Evolutionary conservation across 2,113 vertebrate genomes (phyloP).

Genomic region (Piaya cayana): DNA sequence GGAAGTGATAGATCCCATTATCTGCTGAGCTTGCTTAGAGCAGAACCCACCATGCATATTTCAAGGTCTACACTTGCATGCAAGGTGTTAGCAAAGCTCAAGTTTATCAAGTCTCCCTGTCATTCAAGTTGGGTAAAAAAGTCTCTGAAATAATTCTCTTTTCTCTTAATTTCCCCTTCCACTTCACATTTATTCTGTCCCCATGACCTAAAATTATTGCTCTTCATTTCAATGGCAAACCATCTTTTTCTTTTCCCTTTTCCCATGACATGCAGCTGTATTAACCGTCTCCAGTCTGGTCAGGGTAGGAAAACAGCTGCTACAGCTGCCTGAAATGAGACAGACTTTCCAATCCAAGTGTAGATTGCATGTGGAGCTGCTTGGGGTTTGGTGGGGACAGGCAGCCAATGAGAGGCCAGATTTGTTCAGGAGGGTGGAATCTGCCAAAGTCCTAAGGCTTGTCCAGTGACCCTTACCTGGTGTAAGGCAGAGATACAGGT

Average conservation of each 20-base stretch:
- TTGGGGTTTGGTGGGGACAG: not conserved
- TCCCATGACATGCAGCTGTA: not conserved
- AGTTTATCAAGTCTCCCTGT: not conserved
- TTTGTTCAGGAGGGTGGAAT: not conserved
- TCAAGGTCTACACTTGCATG: not conserved
- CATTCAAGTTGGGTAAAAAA: not conserved
- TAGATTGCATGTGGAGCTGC: not conserved
- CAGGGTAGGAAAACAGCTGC: not conserved
- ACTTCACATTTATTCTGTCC: not conserved
- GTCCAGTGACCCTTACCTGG: not conserved
- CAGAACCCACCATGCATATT: not conserved
- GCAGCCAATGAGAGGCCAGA: accelerated
- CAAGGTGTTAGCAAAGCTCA: not conserved
- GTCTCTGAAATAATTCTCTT: not conserved
- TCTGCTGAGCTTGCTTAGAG: not conserved
- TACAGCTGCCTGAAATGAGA: not conserved
- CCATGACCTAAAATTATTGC: not conserved
- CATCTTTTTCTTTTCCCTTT: not conserved
- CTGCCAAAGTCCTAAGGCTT: not conserved
- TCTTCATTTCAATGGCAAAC: not conserved
- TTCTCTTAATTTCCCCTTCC: not conserved
- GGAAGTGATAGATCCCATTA: not conserved
- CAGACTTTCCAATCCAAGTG: not conserved
- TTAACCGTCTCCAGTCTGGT: not conserved
- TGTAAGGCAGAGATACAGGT: not conserved